Conservation (phyloP, 2,797 vertebrate species). For the Octomys mimax region DNA sequence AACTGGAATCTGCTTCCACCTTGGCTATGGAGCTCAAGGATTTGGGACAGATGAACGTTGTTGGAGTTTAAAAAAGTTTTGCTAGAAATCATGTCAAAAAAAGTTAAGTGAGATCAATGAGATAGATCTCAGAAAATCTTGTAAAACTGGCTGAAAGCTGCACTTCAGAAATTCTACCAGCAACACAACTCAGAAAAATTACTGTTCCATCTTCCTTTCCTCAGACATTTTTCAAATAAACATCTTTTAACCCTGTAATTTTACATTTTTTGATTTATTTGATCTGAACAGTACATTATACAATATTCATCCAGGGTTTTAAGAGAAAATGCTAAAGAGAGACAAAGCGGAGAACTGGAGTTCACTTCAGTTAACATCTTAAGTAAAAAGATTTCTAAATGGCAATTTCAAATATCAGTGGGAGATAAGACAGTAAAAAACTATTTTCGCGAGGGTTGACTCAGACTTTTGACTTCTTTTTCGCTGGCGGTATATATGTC, state of each 20-base stretch:
- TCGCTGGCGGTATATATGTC: background rate
- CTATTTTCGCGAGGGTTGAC: slow-evolving; percentile 18
- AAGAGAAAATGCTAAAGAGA: slow-evolving; percentile 1
- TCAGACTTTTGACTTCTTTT: slow-evolving; percentile 49
- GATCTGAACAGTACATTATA: background rate
- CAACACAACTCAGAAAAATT: slow-evolving; percentile 63
- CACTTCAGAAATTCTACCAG: slow-evolving; percentile 61
- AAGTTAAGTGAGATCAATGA: slow-evolving; percentile 27
- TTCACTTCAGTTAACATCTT: background rate
- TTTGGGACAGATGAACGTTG: background rate
- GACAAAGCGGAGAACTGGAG: background rate
- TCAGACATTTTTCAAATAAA: slow-evolving; percentile 58
- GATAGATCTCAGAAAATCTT: slow-evolving; percentile 33
- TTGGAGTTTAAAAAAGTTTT: slow-evolving; percentile 19
- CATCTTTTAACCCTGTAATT: slow-evolving; percentile 34
- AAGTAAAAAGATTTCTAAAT: background rate
- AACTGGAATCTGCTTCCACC: background rate
- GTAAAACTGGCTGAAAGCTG: slow-evolving; percentile 10
- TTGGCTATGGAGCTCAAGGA: background rate
- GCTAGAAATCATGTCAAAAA: slow-evolving; percentile 59
- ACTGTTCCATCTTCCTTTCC: slow-evolving; percentile 50
- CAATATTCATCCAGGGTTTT: background rate
- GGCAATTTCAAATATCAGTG: background rate
- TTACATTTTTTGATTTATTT: slow-evolving; percentile 2
- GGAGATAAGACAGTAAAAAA: background rate